Evolutionary conservation across 1,140 invertebrate genomes (phyloP).

Genomic region (Drosophila saltans): DNA sequence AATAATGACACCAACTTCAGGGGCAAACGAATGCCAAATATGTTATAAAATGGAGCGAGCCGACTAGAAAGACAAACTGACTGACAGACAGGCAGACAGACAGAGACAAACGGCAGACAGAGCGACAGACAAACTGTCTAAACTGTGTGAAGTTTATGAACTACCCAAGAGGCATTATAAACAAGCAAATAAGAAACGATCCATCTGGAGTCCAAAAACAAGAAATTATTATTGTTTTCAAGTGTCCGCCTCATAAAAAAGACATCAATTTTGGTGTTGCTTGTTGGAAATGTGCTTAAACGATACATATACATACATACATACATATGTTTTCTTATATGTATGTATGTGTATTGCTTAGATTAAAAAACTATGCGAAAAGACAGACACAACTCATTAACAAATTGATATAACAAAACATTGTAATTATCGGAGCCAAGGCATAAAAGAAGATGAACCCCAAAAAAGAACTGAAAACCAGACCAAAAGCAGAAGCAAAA

Average conservation of each 20-base stretch:
- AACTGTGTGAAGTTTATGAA: slow-evolving; percentile 79
- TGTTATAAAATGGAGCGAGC: slow-evolving; percentile 69
- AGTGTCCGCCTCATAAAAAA: slow-evolving; percentile 77
- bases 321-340: neutral
- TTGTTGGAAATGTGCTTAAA: slow-evolving; percentile 51
- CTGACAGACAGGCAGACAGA: neutral
- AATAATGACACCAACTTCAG: slow-evolving; percentile 76
- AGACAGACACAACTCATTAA: slow-evolving; percentile 69
- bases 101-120: neutral
- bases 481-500: slow-evolving; percentile 2
- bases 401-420: slow-evolving; percentile 80
- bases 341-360: slow-evolving; percentile 24
- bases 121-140: slow-evolving; percentile 38
- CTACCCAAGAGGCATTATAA: slow-evolving; percentile 61
- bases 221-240: slow-evolving; percentile 63
- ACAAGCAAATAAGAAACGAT: slow-evolving; percentile 25
- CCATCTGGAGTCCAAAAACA: slow-evolving; percentile 2
- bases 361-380: slow-evolving; percentile 46
- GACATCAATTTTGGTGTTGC: slow-evolving; percentile 76
- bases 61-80: slow-evolving; percentile 14
- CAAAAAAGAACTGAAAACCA: neutral
- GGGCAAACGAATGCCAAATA: slow-evolving; percentile 57
- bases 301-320: slow-evolving; percentile 32
- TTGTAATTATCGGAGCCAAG: slow-evolving; percentile 67
- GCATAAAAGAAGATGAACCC: slow-evolving; percentile 8